Evolutionary conservation across 1,140 invertebrate genomes (phyloP), one percentile per base, ranked within the genome.

Genomic region (Saccostrea cuccullata): DNA sequence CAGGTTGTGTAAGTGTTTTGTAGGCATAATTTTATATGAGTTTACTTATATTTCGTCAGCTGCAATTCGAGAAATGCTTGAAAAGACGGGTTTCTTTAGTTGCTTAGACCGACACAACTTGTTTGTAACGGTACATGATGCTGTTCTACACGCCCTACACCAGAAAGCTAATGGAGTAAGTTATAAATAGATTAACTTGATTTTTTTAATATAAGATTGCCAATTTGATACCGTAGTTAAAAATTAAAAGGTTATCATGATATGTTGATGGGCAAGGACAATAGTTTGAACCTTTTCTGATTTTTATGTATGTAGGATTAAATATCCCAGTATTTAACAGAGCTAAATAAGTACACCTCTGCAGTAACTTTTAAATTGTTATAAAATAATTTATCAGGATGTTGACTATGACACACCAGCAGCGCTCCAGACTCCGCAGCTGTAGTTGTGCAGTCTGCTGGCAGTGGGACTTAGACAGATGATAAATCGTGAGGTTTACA

Each of bases 11-110:
- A n/a, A n/a, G n/a, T n/a, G n/a, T n/a, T n/a, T n/a, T n/a, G n/a
- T n/a, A n/a, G n/a, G n/a, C n/a, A 36, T 36, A 36, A 36, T 36
- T 36, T 47, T 6, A 47, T 47, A 47, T 47, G 5, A 47, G 13
- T 36, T 36, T 36, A 36, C 30, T 36, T 36, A 36, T 60, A n/a
- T 64, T 26, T 85, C 90, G 87, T 9, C 88, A 94, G 93, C 90
- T 85, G 91, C 91, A 84, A 87, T 94, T 0, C 84, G 93, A 77
- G 92, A 93, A 89, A 94, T 94, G 93, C 92, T 94, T 90, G 92
- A 92, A 64, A 92, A 91, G 82, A 93, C 92, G 36, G 90, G 91
- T 40, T 94, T 94, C 89, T 94, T 93, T 90, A 90, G 92, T 20
- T 91, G 90, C 13, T 82, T 90, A n/a, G 90, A 91, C 36, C 90